Base-by-base conservation (phyloP, 2,113 vertebrate genomes). In the Megalops atlanticus region DNA sequence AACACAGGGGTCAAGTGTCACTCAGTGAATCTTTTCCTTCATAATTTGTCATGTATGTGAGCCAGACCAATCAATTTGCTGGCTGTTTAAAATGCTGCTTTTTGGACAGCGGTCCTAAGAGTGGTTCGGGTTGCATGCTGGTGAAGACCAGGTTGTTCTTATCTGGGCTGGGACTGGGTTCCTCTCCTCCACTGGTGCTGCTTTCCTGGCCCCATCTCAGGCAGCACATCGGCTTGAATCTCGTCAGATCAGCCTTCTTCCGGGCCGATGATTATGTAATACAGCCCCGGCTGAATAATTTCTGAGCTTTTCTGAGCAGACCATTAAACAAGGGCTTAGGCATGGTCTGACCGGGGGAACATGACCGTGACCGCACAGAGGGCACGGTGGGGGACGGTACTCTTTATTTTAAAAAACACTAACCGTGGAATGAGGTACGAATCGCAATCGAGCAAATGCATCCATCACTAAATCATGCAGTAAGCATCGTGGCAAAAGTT, bases 201-300 rank as follows among this genome's bases (percentile, higher is more conserved):
- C n/a, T n/a, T n/a, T 41, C 47, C 24, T 70, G 64, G 79, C 68
- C 35, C 41, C 40, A 16, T 18, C 41, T 33, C 45, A 24, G 21
- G 24, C 49, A 72, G 27, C 81, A 35, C 75, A 81, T 84, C 77
- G 79, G 52, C 76, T 43, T 74, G 81, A 81, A 86, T 86, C 80
- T 83, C 68, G 40, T 83, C 71, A 69, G 70, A 27, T 83, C 47
- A 49, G 69, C 77, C 84, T 80, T 70, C 76, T 33, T 54, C 84
- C 68, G 83, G 78, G 80, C 54, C 85, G 81, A 84, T 18, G 10
- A 77, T 89, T 89, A 89, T 82, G 82, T 82, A 91, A 91, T 80
- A 82, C n/a, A n/a, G n/a, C 81, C 79, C 76, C 12, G 2, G 82
- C 43, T 74, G 76, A 87, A 77, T 79, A 58, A 84, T 85, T 83